Evolutionary conservation across 2,797 vertebrate genomes (phyloP).

Genomic region (Eleutherodactylus coqui): DNA sequence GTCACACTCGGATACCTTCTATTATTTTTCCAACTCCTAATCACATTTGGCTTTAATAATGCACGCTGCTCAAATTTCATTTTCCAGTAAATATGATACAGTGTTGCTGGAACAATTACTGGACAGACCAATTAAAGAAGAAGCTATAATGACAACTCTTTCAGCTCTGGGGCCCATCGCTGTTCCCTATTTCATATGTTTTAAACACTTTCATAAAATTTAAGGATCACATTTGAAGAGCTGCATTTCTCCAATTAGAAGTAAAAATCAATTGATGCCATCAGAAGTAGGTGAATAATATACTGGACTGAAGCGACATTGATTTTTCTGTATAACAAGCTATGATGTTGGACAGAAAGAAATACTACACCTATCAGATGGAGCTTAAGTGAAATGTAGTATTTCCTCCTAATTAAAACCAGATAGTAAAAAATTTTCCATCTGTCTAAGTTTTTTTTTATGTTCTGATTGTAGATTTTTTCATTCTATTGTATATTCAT

Average conservation of each 20-base stretch:
- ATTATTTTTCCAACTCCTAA: background rate
- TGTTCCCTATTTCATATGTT: slow-evolving; percentile 6
- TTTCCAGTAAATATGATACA: slow-evolving; percentile 15
- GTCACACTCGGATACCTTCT: background rate
- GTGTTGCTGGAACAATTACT: slow-evolving; percentile 35
- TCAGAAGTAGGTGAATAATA: slow-evolving; percentile 18
- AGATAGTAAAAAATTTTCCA: too few species aligned
- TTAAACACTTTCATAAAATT: slow-evolving; percentile 17
- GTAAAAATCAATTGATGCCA: slow-evolving; percentile 34
- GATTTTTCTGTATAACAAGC: slow-evolving; percentile 36
- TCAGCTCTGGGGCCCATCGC: slow-evolving; percentile 25
- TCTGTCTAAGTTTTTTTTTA: too few species aligned
- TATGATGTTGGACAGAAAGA: background rate
- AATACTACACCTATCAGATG: background rate
- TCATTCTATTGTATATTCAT: too few species aligned
- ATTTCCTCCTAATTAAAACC: too few species aligned
- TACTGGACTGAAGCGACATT: slow-evolving; percentile 24
- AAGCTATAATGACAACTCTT: slow-evolving; percentile 23
- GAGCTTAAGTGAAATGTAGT: background rate
- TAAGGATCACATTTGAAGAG: slow-evolving; percentile 38
- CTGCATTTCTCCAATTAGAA: slow-evolving; percentile 44
- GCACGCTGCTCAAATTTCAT: background rate
- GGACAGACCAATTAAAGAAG: slow-evolving; percentile 24
- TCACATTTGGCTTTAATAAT: slow-evolving; percentile 4
- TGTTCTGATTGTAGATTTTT: too few species aligned